Base-by-base conservation (phyloP, 1,140 invertebrate species). In the Leptopilina clavipes region DNA sequence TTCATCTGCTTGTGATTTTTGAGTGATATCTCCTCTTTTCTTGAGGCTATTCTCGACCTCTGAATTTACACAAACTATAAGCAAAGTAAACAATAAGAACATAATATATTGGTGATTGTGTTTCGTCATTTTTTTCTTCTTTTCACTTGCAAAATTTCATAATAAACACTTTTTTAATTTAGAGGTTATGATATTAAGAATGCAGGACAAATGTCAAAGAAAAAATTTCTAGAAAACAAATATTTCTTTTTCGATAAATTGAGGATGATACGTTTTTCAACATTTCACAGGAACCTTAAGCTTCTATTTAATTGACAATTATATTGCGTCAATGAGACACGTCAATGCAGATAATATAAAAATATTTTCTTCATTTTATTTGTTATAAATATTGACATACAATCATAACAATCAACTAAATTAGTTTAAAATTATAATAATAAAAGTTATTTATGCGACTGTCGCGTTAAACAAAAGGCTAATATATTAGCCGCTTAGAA, bases 281-380 rank as follows among this genome's bases (percentile, higher is more conserved):
- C 82, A 86, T 86, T 79, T 73, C 80, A 70, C 73, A 65, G 79
- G 45, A 74, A 65, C 48, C 75, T 43, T 73, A 56, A 80, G 14
- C 70, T 75, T 83, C 25, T 52, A 70, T 81, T 31, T 74, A 77
- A 81, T 76, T 76, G 56, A 31, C 70, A 82, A 22, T 52, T 52
- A 6, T 31, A 83, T 83, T 84, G 84, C 84, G 84, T 85, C 84
- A 84, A 75, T 82, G 71, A 79, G 83, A 85, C 84, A 85, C 83
- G 84, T 85, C 84, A 85, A 82, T 79, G 74, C 72, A 71, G 75
- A 75, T 73, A 19, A 10, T 70, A 52, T 17, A 52, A 17, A 52
- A 52, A 17, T 17, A 52, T 17, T 56, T 76, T 73, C 14, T n/a
- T 9, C 10, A 14, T 48, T 44, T 48, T n/a, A n/a, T 48, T 52